Evolutionary conservation across 2,888 invertebrate species (phyloP), one percentile per base, ranked within the genome.

Genomic region (Cephus sareptanus): DNA sequence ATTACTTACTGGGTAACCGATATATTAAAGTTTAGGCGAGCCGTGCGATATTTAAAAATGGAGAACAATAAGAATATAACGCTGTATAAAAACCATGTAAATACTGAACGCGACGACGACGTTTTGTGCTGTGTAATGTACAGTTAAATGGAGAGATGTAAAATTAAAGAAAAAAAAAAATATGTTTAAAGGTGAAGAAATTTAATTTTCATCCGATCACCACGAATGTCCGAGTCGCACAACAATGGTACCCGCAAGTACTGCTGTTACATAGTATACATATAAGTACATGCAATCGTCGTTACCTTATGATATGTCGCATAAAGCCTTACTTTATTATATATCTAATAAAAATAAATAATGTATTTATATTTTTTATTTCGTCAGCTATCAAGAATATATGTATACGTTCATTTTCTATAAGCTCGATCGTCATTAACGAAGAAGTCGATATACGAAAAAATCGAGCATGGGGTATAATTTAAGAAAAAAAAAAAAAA

Each of bases 281-380:
- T 35, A 74, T 74, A 35, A 31, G 13, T 74, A 74, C 34, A 35
- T 11, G n/a, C 56, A 56, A 37, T 69, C 37, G 37, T 78, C 35
- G 56, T 33, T 75, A 70, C 30, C 70, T 23, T 56, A 56, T 2
- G 40, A 40, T 9, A 23, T 56, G 56, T 56, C 23, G 56, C 23
- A 56, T 56, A 23, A 9, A 56, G 23, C 23, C 56, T 23, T 56
- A 23, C 23, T 56, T 23, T 56, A 56, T 56, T 78, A 76, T 69
- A 76, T 76, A 78, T 75, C 74, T 78, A 84, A 86, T 84, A 85
- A 82, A 81, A 83, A 83, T 81, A 81, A 86, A 88, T 76, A 88
- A 76, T 81, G 81, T 85, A 85, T 86, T 86, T 87, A 86, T 87
- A 87, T 87, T 85, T 88, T 83, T 83, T 82, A 84, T 87, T 83